phyloP scores from a whole-genome alignment of 1,140 invertebrate genomes.

The Dendroctonus valens region DNA sequence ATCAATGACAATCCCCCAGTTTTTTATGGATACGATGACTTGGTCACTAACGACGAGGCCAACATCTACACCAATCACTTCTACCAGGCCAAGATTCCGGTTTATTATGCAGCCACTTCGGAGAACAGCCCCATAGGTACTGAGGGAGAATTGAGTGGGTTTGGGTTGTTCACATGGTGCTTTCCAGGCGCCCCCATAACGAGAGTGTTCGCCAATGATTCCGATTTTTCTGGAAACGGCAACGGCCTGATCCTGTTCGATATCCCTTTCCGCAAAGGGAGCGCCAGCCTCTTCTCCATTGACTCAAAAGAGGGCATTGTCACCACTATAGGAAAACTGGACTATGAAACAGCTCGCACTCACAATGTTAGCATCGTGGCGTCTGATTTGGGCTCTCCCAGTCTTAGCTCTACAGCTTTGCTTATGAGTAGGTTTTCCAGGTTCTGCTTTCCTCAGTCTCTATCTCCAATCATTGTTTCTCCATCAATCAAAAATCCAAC shows the following conservation, averaged over 20 bases:
- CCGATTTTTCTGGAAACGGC: constrained; percentile 79
- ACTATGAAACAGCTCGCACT: constrained; percentile 65
- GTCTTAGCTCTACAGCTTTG: constrained; percentile 73
- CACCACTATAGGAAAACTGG: constrained; percentile 69
- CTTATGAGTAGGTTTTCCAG: constrained; percentile 49
- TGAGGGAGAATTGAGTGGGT: background rate
- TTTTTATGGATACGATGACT: constrained; percentile 70
- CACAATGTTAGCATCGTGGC: constrained; percentile 79
- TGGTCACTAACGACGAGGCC: constrained; percentile 53
- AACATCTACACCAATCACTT: constrained; percentile 54
- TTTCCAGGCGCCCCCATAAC: constrained; percentile 59
- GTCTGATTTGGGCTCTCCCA: constrained; percentile 79
- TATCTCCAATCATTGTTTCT: background rate
- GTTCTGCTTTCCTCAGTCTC: background rate
- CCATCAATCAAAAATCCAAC: too few relatives aligned
- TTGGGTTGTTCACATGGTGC: background rate
- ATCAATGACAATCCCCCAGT: constrained; percentile 75
- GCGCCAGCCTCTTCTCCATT: constrained; percentile 68
- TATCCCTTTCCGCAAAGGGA: constrained; percentile 60
- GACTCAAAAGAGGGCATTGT: constrained; percentile 79
- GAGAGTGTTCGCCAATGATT: constrained; percentile 78
- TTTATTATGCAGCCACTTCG: constrained; percentile 68
- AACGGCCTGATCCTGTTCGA: constrained; percentile 77
- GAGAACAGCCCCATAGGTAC: constrained; percentile 67
- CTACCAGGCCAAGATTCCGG: constrained; percentile 57